phyloP scores from a whole-genome alignment of 2,797 vertebrate species.

The Potorous gilbertii region DNA sequence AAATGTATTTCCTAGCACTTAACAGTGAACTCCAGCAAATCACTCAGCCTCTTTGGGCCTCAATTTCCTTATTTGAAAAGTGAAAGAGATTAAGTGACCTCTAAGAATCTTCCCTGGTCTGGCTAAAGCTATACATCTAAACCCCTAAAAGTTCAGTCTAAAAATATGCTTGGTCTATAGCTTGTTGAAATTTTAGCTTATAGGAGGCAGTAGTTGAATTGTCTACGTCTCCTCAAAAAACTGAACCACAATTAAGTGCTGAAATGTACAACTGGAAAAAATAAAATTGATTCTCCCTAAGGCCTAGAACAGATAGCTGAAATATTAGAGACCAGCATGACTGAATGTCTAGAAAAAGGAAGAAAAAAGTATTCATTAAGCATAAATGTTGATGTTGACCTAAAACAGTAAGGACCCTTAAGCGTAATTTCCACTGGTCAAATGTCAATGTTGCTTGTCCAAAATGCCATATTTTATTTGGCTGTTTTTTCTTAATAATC shows the following conservation, averaged over 20 bases:
- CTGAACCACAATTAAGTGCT: conserved; percentile 62
- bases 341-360: conserved; percentile 62
- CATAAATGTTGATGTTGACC: conserved; percentile 63
- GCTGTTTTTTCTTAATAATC: conserved; percentile 56
- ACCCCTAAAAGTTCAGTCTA: conserved; percentile 21
- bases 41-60: not conserved
- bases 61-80: not conserved
- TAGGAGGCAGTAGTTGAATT: not conserved
- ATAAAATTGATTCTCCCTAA: conserved; percentile 61
- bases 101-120: not conserved
- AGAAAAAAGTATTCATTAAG: conserved; percentile 48
- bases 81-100: not conserved
- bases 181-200: conserved; percentile 14
- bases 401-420: conserved; percentile 50
- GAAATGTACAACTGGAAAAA: conserved; percentile 53
- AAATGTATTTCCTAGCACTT: not conserved
- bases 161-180: conserved; percentile 51
- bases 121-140: not conserved
- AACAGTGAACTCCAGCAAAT: not conserved
- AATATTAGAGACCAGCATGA: conserved; percentile 60
- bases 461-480: not conserved
- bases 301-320: conserved; percentile 72
- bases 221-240: conserved; percentile 45
- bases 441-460: not conserved
- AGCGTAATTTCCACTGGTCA: conserved; percentile 37